A percentile compares a stretch with the other conserved stretches of the same genome.
These are phyloP conservation scores for Germaria angustata DNA, from an alignment of 2,888 invertebrate species.

Conservation along the genomic window DNA sequence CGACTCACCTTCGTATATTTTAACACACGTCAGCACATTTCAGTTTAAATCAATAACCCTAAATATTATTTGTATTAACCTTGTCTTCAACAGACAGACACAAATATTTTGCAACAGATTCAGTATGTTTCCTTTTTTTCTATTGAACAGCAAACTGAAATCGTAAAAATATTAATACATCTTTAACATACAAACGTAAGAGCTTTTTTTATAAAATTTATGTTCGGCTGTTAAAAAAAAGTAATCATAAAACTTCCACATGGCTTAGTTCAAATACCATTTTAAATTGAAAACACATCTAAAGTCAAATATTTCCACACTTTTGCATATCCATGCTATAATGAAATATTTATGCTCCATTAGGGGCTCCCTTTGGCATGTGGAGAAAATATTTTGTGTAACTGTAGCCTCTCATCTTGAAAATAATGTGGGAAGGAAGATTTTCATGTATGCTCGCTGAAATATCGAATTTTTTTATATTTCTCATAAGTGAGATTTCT, in stretches of 20 bases:
- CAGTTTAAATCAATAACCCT: background rate
- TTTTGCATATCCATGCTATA: background rate
- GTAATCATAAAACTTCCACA: background rate
- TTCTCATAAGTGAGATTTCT: too few species aligned
- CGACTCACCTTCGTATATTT: too few species aligned
- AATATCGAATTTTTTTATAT: too few species aligned
- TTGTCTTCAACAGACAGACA: background rate
- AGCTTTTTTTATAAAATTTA: slow-evolving; percentile 9
- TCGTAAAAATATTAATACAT: background rate
- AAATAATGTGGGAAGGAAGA: too few species aligned
- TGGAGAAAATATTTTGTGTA: too few species aligned
- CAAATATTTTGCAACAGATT: too few species aligned
- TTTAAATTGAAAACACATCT: slow-evolving; percentile 14
- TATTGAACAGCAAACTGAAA: background rate
- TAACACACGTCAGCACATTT: background rate
- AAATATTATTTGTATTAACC: background rate
- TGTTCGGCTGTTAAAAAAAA: background rate
- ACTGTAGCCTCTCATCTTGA: too few species aligned
- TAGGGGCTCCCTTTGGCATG: background rate
- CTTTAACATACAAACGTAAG: background rate
- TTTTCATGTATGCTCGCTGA: too few species aligned
- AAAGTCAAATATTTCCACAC: background rate
- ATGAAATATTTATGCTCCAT: background rate
- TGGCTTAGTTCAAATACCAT: slow-evolving; percentile 7
- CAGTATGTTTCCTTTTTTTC: background rate